Evolutionary conservation across 2,888 invertebrate species (phyloP).

Genomic region (Eubasilissa splendida): DNA sequence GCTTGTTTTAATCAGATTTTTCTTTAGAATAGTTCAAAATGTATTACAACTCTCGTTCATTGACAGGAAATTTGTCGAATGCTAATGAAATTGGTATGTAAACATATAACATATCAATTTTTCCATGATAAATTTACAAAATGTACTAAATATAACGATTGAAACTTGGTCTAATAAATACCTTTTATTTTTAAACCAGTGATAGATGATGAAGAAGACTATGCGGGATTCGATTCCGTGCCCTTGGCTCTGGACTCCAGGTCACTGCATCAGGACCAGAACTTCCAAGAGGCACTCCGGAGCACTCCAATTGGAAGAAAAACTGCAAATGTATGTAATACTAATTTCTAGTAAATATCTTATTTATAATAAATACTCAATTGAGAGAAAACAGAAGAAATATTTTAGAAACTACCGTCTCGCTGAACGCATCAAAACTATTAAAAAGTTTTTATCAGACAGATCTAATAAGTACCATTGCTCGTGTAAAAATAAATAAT

Average conservation of each 20-base stretch:
- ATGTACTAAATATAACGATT: not conserved
- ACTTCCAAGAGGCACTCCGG: conserved; percentile 83
- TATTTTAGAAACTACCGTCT: not conserved
- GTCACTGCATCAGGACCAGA: conserved; percentile 80
- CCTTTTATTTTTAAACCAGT: conserved; percentile 17
- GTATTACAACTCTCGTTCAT: conserved; percentile 19
- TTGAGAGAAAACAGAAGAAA: not conserved
- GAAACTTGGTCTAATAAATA: not conserved
- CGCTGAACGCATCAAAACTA: too few species aligned
- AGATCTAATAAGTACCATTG: too few species aligned
- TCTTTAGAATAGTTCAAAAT: not conserved
- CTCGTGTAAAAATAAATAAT: too few species aligned
- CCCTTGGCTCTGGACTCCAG: conserved; percentile 78
- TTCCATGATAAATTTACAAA: not conserved
- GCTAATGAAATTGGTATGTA: conserved; percentile 20
- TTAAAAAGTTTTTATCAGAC: too few species aligned
- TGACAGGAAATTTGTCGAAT: conserved; percentile 22
- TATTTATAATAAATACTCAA: not conserved
- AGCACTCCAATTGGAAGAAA: conserved; percentile 78
- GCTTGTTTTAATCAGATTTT: not conserved
- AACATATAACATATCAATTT: not conserved
- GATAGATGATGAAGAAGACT: conserved; percentile 72
- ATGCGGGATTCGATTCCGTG: conserved; percentile 80
- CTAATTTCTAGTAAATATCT: not conserved
- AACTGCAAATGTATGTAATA: conserved; percentile 14